phyloP scores from a whole-genome alignment of 2,113 vertebrate species.

The Penelope pileata region DNA sequence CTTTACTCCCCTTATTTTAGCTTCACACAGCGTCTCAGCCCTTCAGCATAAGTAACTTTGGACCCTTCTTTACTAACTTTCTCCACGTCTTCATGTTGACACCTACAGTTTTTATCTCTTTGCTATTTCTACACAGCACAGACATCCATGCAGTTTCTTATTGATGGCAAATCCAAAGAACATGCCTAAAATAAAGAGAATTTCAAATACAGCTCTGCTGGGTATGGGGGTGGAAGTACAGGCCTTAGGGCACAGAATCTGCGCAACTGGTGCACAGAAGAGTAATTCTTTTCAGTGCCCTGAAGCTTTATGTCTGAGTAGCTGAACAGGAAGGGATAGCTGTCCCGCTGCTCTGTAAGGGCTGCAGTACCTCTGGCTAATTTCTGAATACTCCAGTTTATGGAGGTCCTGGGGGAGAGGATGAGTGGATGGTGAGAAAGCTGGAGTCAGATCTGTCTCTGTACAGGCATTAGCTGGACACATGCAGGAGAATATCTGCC shows the following conservation, averaged over 20 bases:
- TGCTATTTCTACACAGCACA: background rate
- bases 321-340: background rate
- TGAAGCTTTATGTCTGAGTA: background rate
- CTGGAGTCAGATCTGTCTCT: background rate
- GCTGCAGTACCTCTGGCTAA: background rate
- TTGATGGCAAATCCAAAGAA: background rate
- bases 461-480: rapidly evolving
- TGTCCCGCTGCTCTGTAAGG: background rate
- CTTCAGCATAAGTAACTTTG: background rate
- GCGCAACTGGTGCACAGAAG: background rate
- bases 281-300: background rate
- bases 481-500: background rate
- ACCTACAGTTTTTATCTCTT: background rate
- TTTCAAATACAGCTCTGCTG: background rate
- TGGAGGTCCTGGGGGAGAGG: background rate
- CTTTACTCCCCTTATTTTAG: background rate
- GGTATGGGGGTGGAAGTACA: background rate
- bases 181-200: background rate
- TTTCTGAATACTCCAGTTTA: background rate
- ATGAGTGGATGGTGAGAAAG: background rate
- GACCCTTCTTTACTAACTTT: background rate
- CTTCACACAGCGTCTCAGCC: background rate
- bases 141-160: background rate
- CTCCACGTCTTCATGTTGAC: background rate
- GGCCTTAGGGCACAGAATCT: background rate